A percentile compares a stretch with the other conserved stretches of the same genome.
These are phyloP conservation scores for Ochotona curzoniae DNA, from an alignment of 2,113 vertebrate species.

Conservation along the genomic window DNA sequence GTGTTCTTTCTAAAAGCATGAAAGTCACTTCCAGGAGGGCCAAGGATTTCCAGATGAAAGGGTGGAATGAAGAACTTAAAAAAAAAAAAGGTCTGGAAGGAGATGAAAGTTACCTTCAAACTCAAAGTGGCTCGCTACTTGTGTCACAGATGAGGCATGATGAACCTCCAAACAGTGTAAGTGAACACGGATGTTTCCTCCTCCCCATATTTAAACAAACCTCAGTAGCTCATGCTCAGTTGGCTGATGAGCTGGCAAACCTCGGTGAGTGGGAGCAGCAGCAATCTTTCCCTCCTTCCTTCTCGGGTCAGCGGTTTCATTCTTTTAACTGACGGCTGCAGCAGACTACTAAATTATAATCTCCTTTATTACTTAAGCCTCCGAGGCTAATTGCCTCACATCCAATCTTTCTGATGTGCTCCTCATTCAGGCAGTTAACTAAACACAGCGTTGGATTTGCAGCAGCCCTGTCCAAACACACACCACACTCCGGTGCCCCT, in stretches of 20 bases:
- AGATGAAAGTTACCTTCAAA: slow-evolving; percentile 43
- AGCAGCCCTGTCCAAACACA: background rate
- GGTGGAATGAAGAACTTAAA: slow-evolving; percentile 71
- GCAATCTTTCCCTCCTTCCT: background rate
- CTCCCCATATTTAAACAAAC: background rate
- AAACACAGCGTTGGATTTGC: background rate
- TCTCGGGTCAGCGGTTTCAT: background rate
- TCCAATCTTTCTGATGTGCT: background rate
- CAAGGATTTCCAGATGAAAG: slow-evolving; percentile 68
- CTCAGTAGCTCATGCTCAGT: background rate
- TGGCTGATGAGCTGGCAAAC: background rate
- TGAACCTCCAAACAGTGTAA: background rate
- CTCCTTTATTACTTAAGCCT: background rate
- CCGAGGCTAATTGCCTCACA: background rate
- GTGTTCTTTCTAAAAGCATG: slow-evolving; percentile 54
- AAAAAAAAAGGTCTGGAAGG: background rate
- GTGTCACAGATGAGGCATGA: background rate
- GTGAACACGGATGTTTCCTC: background rate
- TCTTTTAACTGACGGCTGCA: background rate
- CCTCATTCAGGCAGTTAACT: background rate
- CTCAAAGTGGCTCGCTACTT: background rate
- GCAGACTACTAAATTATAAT: background rate
- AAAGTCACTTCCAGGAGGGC: slow-evolving; percentile 75
- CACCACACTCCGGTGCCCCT: background rate
- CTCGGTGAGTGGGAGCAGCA: background rate